Conservation (phyloP, 1,140 invertebrate genomes). For the Coenobita brevimanus region DNA sequence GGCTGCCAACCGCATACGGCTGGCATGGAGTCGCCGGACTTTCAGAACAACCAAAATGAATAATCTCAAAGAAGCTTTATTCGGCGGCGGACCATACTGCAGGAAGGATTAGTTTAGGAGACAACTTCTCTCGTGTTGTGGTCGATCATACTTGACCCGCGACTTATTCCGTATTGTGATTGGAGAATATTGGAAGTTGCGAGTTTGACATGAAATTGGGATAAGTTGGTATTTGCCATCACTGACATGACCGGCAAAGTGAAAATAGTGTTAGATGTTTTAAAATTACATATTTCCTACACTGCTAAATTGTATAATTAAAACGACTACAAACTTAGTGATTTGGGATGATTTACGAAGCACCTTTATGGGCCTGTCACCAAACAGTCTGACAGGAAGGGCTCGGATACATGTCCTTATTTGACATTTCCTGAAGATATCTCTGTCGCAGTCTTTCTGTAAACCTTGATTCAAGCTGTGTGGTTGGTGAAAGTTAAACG, state of each 20-base stretch:
- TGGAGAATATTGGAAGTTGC: too few species aligned
- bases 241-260: slow-evolving; percentile 40
- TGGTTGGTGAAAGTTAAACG: not conserved
- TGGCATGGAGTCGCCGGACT: slow-evolving; percentile 39
- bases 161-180: too few species aligned
- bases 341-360: too few species aligned
- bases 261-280: slow-evolving; percentile 17
- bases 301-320: too few species aligned
- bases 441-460: slow-evolving; percentile 1
- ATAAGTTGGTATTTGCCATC: slow-evolving; percentile 36
- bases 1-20: slow-evolving; percentile 52
- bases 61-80: slow-evolving; percentile 38
- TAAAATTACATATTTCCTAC: too few species aligned
- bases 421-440: slow-evolving; percentile 49
- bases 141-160: too few species aligned
- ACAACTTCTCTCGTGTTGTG: too few species aligned
- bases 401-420: slow-evolving; percentile 34
- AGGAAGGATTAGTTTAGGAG: not conserved
- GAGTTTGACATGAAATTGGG: slow-evolving; percentile 29
- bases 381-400: slow-evolving; percentile 12
- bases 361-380: too few species aligned
- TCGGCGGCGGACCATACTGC: slow-evolving; percentile 22
- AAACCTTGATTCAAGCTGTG: not conserved
- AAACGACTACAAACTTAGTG: too few species aligned
- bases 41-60: slow-evolving; percentile 40